These are phyloP conservation scores for Halisarca cf. caerulea DNA, from an alignment of 37 sponge, comb jelly and placozoan genomes.

Conservation along the genomic window DNA sequence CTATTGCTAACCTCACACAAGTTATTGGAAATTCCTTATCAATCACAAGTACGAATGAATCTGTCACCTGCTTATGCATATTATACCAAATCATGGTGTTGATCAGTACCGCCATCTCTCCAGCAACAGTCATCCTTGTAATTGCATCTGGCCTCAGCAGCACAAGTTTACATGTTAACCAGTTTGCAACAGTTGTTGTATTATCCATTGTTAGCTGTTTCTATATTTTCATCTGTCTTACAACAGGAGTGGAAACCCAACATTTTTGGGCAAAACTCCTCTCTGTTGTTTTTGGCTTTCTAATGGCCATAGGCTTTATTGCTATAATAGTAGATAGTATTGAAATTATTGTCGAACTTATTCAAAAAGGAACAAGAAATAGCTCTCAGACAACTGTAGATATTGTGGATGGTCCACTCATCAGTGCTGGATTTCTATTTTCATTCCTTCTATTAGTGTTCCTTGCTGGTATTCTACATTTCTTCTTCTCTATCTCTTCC, in stretches of 20 bases:
- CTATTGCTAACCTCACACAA: constrained; percentile 76
- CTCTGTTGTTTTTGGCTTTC: neutral
- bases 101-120: constrained; percentile 75
- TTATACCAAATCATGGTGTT: constrained; percentile 73
- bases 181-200: neutral
- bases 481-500: constrained; percentile 46
- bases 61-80: constrained; percentile 66
- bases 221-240: neutral
- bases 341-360: neutral
- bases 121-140: constrained; percentile 76
- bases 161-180: constrained; percentile 5
- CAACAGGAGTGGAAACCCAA: neutral
- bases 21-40: constrained; percentile 26
- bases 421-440: constrained; percentile 30
- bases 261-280: neutral
- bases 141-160: constrained; percentile 64
- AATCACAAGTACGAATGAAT: constrained; percentile 58
- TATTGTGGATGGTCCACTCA: neutral
- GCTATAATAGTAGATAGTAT: neutral
- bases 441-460: constrained; percentile 39
- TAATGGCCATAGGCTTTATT: neutral
- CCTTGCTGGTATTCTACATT: constrained; percentile 69
- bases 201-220: neutral
- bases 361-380: no score
- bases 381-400: no score